A percentile compares a stretch with the other conserved stretches of the same genome.
Conservation (phyloP, 2,888 invertebrate species). For the Acanthosepion pharaonis region DNA sequence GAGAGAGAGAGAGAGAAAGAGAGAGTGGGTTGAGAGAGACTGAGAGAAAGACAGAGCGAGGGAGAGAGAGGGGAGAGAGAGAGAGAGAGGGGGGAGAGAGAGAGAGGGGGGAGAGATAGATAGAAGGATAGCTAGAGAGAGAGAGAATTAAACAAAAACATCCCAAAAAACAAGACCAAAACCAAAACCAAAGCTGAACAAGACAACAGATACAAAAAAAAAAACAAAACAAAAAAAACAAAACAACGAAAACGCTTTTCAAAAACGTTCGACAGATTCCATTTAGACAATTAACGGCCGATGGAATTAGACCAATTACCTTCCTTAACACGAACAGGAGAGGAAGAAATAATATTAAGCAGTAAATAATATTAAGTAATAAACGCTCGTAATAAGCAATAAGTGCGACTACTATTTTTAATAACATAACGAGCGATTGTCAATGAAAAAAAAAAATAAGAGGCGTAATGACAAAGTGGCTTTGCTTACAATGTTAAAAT, state of each 20-base stretch:
- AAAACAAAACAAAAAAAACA: no score
- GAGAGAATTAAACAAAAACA: no score
- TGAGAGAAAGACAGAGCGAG: neutral
- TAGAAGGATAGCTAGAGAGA: no score
- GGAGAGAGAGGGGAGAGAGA: neutral
- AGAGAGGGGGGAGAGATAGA: no score
- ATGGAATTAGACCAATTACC: constrained; percentile 11
- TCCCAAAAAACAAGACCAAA: no score
- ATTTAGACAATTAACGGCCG: constrained; percentile 16
- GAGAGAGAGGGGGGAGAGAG: neutral
- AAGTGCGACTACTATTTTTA: constrained; percentile 33
- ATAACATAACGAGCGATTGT: neutral
- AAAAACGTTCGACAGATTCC: constrained; percentile 11
- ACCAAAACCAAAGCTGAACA: no score
- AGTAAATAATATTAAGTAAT: constrained; percentile 17
- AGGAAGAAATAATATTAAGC: neutral
- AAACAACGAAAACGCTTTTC: neutral
- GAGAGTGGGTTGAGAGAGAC: no score
- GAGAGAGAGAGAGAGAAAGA: neutral
- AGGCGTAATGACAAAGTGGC: neutral
- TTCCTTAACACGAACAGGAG: neutral
- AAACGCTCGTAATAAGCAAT: neutral
- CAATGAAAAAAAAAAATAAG: neutral
- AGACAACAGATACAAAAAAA: neutral
- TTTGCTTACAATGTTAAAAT: neutral